Base-by-base conservation (phyloP, 2,113 vertebrate species). In the Dicentrarchus labrax region DNA sequence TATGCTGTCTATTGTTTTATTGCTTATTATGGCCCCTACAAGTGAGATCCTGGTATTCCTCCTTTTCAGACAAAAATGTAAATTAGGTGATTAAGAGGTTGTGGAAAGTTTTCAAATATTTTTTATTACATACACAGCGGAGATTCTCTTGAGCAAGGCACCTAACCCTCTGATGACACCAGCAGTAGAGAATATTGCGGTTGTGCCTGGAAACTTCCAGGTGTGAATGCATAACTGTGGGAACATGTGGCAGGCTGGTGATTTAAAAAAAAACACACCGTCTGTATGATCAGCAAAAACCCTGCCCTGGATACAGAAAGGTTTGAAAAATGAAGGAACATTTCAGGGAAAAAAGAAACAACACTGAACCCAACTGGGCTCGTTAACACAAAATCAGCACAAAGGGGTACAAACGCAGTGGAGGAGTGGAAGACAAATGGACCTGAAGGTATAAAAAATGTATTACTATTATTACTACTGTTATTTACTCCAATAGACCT, bases 281-380 rank as follows among this genome's bases (percentile, higher is more conserved):
- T 15, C 60, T 72, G 73, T 67, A 30, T 39, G 3, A 67, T 78
- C 74, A 83, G 81, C 74, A 72, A 11, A 30, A 78, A 41, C n/a
- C 9, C 67, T 83, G 81, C 21, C 74, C 81, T 59, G 74, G 74
- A 77, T 77, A 60, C 61, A 6, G 61, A 15, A 51, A 57, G 41
- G 43, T n/a, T 50, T 60, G 71, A 50, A 48, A 73, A 73, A 73
- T 38, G 10, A 61, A 73, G 54, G 41, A 60, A 59, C 56, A 4
- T 45, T 60, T 60, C 56, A 19, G 22, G 51, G 17, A 24, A 15
- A 21, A 39, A 36, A 64, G 60, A 9, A 30, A 61, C 24, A 60
- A 16, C 22, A 16, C 16, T 54, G 10, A 71, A 56, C 21, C 38
- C 68, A 22, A 54, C 50, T 39, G 36, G 30, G 36, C 50, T 70